Evolutionary conservation across 1,140 invertebrate species (phyloP).

Genomic region (Rhopalosiphum padi): DNA sequence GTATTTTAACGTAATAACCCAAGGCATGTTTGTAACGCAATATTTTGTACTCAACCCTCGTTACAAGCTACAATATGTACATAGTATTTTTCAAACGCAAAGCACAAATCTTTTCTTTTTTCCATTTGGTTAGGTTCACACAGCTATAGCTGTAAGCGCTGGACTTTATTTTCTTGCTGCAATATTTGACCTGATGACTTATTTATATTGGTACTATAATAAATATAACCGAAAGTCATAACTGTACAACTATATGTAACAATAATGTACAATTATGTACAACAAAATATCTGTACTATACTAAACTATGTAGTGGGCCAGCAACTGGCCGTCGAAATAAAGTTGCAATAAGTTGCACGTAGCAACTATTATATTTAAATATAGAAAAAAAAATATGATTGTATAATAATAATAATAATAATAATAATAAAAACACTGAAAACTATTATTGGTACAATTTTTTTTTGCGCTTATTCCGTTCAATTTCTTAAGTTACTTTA

Average conservation of each 20-base stretch:
- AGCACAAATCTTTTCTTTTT: not conserved
- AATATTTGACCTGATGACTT: not conserved
- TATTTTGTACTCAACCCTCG: not conserved
- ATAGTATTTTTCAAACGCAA: not conserved
- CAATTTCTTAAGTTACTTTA: not conserved
- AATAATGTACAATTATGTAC: too few species aligned
- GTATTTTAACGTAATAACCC: conserved; percentile 10
- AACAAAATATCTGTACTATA: not conserved
- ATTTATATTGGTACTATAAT: not conserved
- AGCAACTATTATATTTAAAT: too few species aligned
- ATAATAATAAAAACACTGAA: too few species aligned
- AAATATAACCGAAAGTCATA: not conserved
- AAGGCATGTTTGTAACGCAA: not conserved
- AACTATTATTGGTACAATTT: too few species aligned
- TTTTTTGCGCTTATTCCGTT: not conserved
- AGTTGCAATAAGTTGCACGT: too few species aligned
- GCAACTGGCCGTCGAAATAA: too few species aligned
- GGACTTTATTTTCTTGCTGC: not conserved
- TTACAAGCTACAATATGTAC: not conserved
- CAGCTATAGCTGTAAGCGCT: not conserved
- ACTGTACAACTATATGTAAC: too few species aligned
- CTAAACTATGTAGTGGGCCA: too few species aligned
- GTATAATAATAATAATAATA: too few species aligned
- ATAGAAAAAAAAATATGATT: not conserved
- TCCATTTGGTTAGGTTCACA: not conserved